Percentiles rank a stretch among this genome's conserved stretches.
Evolutionary conservation across 2,888 invertebrate genomes (phyloP).

Genomic region (Scaptomyza parva): DNA sequence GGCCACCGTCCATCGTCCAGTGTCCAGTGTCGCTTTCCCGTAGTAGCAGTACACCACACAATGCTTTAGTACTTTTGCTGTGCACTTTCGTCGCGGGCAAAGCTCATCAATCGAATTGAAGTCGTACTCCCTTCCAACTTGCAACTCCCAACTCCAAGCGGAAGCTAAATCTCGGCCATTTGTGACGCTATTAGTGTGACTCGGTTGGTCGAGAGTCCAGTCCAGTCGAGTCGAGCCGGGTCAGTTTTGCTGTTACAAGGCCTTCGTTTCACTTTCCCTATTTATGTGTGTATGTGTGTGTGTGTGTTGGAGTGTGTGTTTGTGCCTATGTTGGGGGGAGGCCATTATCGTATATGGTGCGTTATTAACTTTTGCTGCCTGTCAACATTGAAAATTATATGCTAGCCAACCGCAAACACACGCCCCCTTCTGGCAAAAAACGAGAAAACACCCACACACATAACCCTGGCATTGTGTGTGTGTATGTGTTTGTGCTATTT

Average conservation of each 20-base stretch:
- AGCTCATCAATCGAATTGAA: slow-evolving; percentile 78
- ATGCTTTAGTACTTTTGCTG: slow-evolving; percentile 12
- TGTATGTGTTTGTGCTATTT: too few species aligned
- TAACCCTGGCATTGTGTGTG: slow-evolving; percentile 17
- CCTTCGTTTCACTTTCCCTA: slow-evolving; percentile 16
- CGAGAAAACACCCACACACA: too few species aligned
- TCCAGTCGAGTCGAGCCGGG: slow-evolving; percentile 16
- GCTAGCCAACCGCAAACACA: slow-evolving; percentile 51
- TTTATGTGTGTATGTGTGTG: slow-evolving; percentile 46
- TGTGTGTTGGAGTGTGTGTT: slow-evolving; percentile 23
- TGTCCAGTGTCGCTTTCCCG: slow-evolving; percentile 1
- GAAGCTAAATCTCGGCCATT: slow-evolving; percentile 74
- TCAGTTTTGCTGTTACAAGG: slow-evolving; percentile 14
- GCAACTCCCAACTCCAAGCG: background rate
- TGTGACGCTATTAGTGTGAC: slow-evolving; percentile 69
- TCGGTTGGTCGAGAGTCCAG: slow-evolving; percentile 5
- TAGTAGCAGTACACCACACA: background rate
- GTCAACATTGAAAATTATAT: slow-evolving; percentile 79
- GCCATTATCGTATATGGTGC: slow-evolving; percentile 75
- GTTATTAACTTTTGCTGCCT: slow-evolving; percentile 79
- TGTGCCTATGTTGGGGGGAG: slow-evolving; percentile 32
- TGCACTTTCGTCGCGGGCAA: slow-evolving; percentile 59
- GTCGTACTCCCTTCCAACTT: slow-evolving; percentile 43
- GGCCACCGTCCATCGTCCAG: background rate
- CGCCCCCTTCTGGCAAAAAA: background rate